phyloP scores from a whole-genome alignment of 2,113 vertebrate species.

The Empidonax traillii region DNA sequence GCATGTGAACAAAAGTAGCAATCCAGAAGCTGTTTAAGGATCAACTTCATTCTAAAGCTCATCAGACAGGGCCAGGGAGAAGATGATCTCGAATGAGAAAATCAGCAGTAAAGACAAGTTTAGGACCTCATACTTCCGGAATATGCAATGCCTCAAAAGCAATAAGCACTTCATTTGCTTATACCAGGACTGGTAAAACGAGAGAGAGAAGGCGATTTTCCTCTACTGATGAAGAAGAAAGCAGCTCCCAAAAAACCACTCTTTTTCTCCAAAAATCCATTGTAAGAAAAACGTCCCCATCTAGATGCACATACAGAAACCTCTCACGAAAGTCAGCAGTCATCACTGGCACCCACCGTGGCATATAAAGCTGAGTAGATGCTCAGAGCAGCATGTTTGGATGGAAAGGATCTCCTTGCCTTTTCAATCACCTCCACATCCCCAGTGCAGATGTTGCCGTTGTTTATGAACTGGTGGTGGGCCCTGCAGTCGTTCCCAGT shows the following conservation, averaged over 20 bases:
- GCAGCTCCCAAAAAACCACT: neutral
- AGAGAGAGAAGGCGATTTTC: neutral
- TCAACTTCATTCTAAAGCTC: neutral
- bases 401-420: constrained; percentile 94
- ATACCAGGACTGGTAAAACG: neutral
- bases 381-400: constrained; percentile 95
- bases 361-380: constrained; percentile 96
- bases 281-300: neutral
- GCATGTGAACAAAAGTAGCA: neutral
- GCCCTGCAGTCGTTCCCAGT: constrained; percentile 87
- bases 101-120: neutral
- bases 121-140: neutral
- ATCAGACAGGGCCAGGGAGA: neutral
- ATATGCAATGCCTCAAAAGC: neutral
- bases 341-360: constrained; percentile 80
- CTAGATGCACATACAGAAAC: neutral
- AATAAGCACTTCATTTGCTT: neutral
- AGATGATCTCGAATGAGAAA: neutral
- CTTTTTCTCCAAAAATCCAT: neutral
- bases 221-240: neutral
- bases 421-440: constrained; percentile 85
- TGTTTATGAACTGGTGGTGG: constrained; percentile 89
- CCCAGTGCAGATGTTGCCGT: constrained; percentile 93
- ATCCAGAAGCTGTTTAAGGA: neutral
- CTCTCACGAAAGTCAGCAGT: no score